Evolutionary conservation across 2,888 invertebrate genomes (phyloP), one percentile per base, ranked within the genome.

Genomic region (Clunio marinus): DNA sequence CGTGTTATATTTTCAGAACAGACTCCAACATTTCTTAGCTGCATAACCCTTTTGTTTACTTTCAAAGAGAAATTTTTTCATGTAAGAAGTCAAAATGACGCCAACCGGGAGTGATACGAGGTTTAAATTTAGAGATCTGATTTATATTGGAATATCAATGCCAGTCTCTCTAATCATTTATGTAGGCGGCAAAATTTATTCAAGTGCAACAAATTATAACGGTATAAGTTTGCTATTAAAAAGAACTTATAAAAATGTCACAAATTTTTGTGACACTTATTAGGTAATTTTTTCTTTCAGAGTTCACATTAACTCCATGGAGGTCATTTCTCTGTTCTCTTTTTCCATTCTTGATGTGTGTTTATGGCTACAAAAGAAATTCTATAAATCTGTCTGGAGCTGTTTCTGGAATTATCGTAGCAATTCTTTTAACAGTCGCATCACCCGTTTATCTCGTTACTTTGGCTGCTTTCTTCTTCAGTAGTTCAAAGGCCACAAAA

Each of bases 401-500:
- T 1, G 71, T 86, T 2, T 78, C 88, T 70, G 91, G 88, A 3
- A 77, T 88, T 22, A 72, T 87, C 2, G 83, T 93, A 65, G 93
- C 91, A 10, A 88, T 93, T 73, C 78, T 89, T 22, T 76, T 93
- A 45, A 90, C 91, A 1, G 78, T 93, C 25, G 87, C 90, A 63
- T 93, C 85, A 76, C 87, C 88, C 74, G 86, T 88, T 70, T 93
- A 93, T 75, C 77, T 90, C 57, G 83, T 84, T 13, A 84, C 87
- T 71, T 79, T 94, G 32, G 78, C 90, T 15, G 81, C 85, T 2
- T 94, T 94, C 77, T 94, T 93, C 75, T 76, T 92, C 24, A 83
- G 88, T 57, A 89, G 89, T 1, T 91, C 93, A 0, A 86, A 86
- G 75, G 91, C 88, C 0, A 93, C 94, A 1, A 91, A 90, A 76